These are phyloP conservation scores for Phengaris alcon DNA, from an alignment of 2,888 invertebrate genomes.

Conservation along the genomic window DNA sequence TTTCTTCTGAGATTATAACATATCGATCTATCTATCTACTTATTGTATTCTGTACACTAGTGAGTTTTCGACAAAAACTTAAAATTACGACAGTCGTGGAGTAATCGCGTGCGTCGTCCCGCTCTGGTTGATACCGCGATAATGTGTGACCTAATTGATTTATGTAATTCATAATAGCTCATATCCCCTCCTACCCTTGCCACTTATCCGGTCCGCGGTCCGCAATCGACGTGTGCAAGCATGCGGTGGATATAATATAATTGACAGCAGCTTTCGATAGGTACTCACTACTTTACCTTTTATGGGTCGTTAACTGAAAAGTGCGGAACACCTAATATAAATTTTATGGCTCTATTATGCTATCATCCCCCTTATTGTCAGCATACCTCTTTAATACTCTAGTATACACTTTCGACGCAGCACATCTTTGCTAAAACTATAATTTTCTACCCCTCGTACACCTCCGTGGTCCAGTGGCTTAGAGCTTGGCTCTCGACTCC, in stretches of 20 bases:
- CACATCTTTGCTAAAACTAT: background rate
- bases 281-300: background rate
- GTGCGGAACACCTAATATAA: background rate
- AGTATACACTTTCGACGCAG: background rate
- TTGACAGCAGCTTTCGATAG: background rate
- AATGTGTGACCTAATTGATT: slow-evolving; percentile 24
- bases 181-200: background rate
- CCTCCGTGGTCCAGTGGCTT: too few species aligned
- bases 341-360: background rate
- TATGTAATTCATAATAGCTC: slow-evolving; percentile 19
- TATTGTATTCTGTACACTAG: background rate
- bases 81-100: background rate
- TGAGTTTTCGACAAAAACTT: background rate
- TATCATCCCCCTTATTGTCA: background rate
- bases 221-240: background rate
- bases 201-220: background rate
- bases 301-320: background rate
- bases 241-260: background rate
- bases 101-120: slow-evolving; percentile 3
- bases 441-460: background rate
- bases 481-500: too few species aligned
- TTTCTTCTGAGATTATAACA: background rate
- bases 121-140: slow-evolving; percentile 20
- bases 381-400: background rate
- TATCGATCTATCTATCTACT: background rate